Evolutionary conservation across 1,140 invertebrate genomes (phyloP), one percentile per base, ranked within the genome.

Genomic region (Panulirus ornatus): DNA sequence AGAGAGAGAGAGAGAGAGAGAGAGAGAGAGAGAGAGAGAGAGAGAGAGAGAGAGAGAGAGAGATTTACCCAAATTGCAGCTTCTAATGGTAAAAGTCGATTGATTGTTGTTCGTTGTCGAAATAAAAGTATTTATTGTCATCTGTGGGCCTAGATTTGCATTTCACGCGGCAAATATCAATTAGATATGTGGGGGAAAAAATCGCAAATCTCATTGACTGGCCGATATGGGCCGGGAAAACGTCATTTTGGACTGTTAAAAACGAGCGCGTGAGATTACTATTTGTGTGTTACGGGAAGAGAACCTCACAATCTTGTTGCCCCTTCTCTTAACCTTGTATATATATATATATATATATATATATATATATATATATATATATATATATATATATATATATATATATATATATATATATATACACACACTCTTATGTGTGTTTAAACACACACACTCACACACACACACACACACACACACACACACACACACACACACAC

Each of bases 381-480:
- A 76, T 40, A 76, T 38, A 76, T 76, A 76, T 76, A 76, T 76
- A 42, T 76, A 76, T 38, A 76, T 76, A 76, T 76, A 76, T 76
- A 76, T 76, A 76, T 76, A 76, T 76, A 76, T 76, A 54, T 58
- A 58, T 34, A 58, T 58, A 58, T 58, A 58, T 82, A 58, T 58
- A 58, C 2, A 54, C 16, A 51, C 34, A 66, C 30, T 47, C 34
- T 6, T 16, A 70, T 19, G n/a, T 51, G 58, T 71, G 19, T 8
- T 16, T 44, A 47, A 6, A 38, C 27, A 40, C 58, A 84, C 22
- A 84, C 36, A 66, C 40, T 66, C 58, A 84, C 40, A 84, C 58
- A 84, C 40, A 71, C 36, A 84, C 58, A 84, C 36, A 84, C 38
- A 84, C n/a, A 84, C 42, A 84, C 42, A 84, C 42, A 84, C 42